Evolutionary conservation across 2,113 vertebrate genomes (phyloP).

Genomic region (Eolophus roseicapilla): DNA sequence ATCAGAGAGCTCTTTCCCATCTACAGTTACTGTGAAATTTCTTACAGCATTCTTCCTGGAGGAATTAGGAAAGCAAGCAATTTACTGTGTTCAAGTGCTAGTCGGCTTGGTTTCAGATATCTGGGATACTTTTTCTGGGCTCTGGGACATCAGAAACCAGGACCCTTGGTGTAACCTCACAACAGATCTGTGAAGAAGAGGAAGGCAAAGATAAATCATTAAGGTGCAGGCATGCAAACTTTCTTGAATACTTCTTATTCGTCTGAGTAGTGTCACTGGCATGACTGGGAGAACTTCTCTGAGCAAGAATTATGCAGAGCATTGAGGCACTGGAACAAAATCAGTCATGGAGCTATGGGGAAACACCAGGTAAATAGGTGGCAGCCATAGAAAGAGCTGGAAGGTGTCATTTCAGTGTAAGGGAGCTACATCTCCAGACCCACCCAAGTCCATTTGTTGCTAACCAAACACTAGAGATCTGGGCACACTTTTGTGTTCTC

Average conservation of each 20-base stretch:
- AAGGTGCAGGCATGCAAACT: not conserved
- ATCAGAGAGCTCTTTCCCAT: not conserved
- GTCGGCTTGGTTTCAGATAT: not conserved
- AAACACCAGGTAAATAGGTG: not conserved
- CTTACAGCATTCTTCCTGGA: conserved; percentile 1
- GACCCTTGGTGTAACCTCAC: not conserved
- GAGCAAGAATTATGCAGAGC: not conserved
- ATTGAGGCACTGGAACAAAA: not conserved
- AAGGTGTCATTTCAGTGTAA: not conserved
- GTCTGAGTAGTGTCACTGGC: not conserved
- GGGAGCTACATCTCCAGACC: not conserved
- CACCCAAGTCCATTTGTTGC: not conserved
- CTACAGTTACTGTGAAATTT: not conserved
- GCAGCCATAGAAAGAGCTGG: not conserved
- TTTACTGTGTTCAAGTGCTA: not conserved
- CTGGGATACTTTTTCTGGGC: not conserved
- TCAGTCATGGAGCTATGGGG: not conserved
- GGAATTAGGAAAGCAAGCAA: conserved; percentile 10
- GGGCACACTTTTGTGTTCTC: not conserved
- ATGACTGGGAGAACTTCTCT: not conserved
- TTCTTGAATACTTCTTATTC: not conserved
- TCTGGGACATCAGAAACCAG: conserved; percentile 8
- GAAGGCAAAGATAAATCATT: not conserved
- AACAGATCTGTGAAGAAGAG: not conserved
- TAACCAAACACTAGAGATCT: not conserved